phyloP scores from a whole-genome alignment of 1,140 invertebrate genomes.

The Achatina immaculata region DNA sequence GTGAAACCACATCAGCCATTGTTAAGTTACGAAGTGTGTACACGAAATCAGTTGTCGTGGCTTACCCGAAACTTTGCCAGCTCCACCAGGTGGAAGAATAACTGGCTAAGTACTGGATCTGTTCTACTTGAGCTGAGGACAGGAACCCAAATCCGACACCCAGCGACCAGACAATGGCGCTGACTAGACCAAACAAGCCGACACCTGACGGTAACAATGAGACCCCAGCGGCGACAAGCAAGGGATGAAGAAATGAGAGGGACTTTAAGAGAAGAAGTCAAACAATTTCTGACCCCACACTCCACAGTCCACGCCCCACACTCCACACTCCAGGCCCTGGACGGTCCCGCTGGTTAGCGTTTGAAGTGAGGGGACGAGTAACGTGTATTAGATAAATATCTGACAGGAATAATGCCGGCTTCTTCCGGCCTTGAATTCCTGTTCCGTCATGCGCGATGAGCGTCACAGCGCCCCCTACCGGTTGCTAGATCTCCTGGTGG shows the following conservation, averaged over 20 bases:
- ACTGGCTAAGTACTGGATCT: no score
- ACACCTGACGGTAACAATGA: neutral
- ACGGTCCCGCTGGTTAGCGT: neutral
- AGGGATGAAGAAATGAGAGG: neutral
- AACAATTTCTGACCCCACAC: neutral
- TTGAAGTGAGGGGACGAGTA: neutral
- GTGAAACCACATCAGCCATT: no score
- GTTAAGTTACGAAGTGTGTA: no score
- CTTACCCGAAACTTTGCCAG: no score
- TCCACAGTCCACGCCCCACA: neutral
- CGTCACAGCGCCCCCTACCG: neutral
- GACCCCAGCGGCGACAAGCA: neutral
- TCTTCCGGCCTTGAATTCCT: neutral
- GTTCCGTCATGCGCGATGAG: conserved; percentile 24
- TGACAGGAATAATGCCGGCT: conserved; percentile 3
- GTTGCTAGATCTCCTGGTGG: neutral
- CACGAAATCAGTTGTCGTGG: no score
- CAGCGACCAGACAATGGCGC: neutral
- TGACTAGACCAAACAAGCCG: neutral
- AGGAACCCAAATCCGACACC: conserved; percentile 5
- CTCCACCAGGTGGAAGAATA: no score
- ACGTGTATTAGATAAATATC: conserved; percentile 13
- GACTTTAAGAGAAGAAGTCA: conserved; percentile 1
- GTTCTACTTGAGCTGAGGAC: no score
- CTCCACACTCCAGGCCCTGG: neutral